These are phyloP conservation scores for Pteropus alecto DNA, from an alignment of 2,113 vertebrate species.

Conservation along the genomic window DNA sequence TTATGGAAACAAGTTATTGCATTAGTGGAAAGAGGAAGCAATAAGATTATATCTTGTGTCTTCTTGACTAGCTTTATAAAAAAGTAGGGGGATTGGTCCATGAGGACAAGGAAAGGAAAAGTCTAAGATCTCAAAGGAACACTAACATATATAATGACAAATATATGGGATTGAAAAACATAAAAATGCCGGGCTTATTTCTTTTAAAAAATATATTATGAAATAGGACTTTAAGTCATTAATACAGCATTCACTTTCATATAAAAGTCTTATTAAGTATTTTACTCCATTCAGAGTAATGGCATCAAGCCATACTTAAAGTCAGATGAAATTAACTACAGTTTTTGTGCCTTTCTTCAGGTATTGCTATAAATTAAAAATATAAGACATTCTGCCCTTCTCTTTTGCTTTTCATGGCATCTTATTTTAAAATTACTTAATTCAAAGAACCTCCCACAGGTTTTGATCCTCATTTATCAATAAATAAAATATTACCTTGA, in stretches of 20 bases:
- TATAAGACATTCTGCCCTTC: neutral
- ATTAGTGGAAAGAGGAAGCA: constrained; percentile 34
- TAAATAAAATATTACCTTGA: constrained; percentile 91
- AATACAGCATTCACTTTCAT: constrained; percentile 5
- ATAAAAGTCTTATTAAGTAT: constrained; percentile 22
- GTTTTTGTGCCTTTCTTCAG: constrained; percentile 33
- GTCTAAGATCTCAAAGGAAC: constrained; percentile 13
- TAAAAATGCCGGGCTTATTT: constrained; percentile 41
- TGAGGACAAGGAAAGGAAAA: constrained; percentile 29
- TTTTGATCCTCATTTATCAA: constrained; percentile 60
- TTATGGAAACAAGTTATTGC: neutral
- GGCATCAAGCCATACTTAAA: constrained; percentile 27
- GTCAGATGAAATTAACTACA: constrained; percentile 32
- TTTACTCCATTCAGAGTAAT: constrained; percentile 17
- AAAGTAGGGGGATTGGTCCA: constrained; percentile 10
- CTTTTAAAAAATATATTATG: constrained; percentile 9
- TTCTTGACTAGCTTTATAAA: constrained; percentile 35
- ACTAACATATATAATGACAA: constrained; percentile 45
- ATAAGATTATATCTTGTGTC: neutral
- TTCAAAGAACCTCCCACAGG: constrained; percentile 16
- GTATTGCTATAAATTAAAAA: constrained; percentile 9
- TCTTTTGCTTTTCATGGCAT: constrained; percentile 36
- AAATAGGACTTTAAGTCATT: neutral
- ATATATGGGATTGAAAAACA: constrained; percentile 30
- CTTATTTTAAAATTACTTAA: constrained; percentile 46